phyloP scores from a whole-genome alignment of 2,113 vertebrate species.

The Lampris megalopsis region DNA sequence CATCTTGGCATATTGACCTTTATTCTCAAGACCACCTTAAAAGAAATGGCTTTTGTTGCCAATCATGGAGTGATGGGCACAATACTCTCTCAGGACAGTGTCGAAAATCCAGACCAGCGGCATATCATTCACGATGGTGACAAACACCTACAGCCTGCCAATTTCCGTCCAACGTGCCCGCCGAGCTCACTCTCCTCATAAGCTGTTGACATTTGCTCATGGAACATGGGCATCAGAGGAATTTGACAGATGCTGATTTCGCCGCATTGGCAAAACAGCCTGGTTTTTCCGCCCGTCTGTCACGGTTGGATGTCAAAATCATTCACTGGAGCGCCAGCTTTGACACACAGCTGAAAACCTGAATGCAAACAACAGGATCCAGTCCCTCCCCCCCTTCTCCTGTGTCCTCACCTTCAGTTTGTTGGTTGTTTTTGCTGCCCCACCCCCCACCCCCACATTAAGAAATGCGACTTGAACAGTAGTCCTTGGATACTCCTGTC shows the following conservation, averaged over 20 bases:
- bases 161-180: slow-evolving; percentile 61
- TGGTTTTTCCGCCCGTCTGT: slow-evolving; percentile 30
- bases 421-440: slow-evolving; percentile 23
- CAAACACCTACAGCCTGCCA: slow-evolving; percentile 41
- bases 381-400: slow-evolving; percentile 43
- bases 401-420: slow-evolving; percentile 33
- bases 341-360: slow-evolving; percentile 69
- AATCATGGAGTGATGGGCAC: neutral
- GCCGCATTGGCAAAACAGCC: slow-evolving; percentile 61
- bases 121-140: slow-evolving; percentile 54
- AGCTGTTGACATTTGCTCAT: slow-evolving; percentile 47
- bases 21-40: no score
- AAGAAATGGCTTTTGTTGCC: neutral
- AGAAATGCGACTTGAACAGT: no score
- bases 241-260: slow-evolving; percentile 57
- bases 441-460: no score
- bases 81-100: neutral
- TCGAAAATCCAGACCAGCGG: slow-evolving; percentile 20
- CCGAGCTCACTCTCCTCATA: slow-evolving; percentile 51
- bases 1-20: no score
- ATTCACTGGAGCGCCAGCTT: slow-evolving; percentile 45
- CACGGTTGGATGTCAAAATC: slow-evolving; percentile 36
- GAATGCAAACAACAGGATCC: slow-evolving; percentile 52
- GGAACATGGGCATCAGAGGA: slow-evolving; percentile 58
- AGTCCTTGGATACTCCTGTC: neutral